Base-by-base conservation (phyloP, 2,888 invertebrate genomes). In the Hypsopygia costalis region DNA sequence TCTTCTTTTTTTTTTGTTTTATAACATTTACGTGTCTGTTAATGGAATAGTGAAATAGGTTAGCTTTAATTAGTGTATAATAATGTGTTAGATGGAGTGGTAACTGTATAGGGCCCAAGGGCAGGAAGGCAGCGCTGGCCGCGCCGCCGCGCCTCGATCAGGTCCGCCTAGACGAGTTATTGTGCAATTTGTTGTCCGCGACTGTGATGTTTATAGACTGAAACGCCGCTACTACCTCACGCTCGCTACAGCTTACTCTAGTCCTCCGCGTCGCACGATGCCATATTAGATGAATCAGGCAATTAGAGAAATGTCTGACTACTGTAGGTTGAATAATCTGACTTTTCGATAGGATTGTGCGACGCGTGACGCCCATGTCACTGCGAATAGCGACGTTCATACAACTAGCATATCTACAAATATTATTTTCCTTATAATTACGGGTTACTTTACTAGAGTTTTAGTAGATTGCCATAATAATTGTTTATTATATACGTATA, bases 171-270 rank as follows among this genome's bases (percentile, higher is more conserved):
- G 74, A 75, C 72, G 75, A 78, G 81, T 82, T 81, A 79, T 80
- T 82, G 87, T 88, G 87, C 87, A 88, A 87, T 87, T 81, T 78
- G 78, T 81, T 83, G 80, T 86, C 81, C 90, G 91, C 90, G 91
- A 91, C 91, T 92, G 92, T 92, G 91, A 92, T 91, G 90, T 90
- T 90, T 85, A 88, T 91, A 91, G 91, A 91, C 91, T 91, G 91
- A 91, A 81, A 87, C 68, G 81, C 88, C 87, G 77, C 83, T 79
- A 82, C 87, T 88, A 88, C 88, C 88, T 88, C 88, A 85, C 87
- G 81, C 81, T 82, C 78, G 82, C 82, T 79, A 74, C 78, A 75
- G 74, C 77, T 74, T 63, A 55, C 78, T 87, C 87, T 86, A 87
- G 87, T 87, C 87, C 76, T 59, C 69, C 72, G 72, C 78, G 79